These are phyloP conservation scores for Drosophila paramelanica DNA, from an alignment of 2,888 invertebrate genomes.

Conservation along the genomic window DNA sequence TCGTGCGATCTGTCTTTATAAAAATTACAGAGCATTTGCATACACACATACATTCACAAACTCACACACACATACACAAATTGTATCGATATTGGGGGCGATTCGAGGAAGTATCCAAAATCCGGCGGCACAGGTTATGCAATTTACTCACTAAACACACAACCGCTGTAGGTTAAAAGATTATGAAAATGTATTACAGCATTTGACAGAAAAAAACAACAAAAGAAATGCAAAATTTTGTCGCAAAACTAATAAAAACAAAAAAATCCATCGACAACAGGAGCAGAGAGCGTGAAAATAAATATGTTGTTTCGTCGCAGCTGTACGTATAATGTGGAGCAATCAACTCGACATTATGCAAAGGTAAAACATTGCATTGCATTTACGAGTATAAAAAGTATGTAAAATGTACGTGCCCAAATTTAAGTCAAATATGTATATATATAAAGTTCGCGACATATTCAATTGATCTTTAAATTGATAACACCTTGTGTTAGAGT, in stretches of 20 bases:
- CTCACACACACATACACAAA: too few species aligned
- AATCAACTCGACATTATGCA: slow-evolving; percentile 82
- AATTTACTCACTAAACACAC: slow-evolving; percentile 5
- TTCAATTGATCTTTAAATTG: too few species aligned
- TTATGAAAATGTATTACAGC: slow-evolving; percentile 26
- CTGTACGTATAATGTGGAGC: slow-evolving; percentile 83
- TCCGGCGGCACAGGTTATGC: slow-evolving; percentile 27
- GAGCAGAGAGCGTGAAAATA: not conserved
- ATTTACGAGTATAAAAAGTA: slow-evolving; percentile 32
- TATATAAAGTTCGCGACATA: too few species aligned
- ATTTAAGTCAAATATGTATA: slow-evolving; percentile 11
- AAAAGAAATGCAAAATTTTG: slow-evolving; percentile 20
- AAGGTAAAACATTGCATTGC: slow-evolving; percentile 80
- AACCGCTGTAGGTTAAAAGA: slow-evolving; percentile 8
- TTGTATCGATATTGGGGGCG: too few species aligned
- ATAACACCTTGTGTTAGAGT: too few species aligned
- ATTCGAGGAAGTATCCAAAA: too few species aligned
- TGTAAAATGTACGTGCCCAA: slow-evolving; percentile 63
- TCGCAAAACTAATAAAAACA: slow-evolving; percentile 21
- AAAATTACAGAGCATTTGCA: too few species aligned
- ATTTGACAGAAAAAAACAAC: slow-evolving; percentile 13
- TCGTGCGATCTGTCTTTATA: too few species aligned
- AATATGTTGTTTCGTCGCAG: slow-evolving; percentile 84
- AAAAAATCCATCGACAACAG: not conserved
- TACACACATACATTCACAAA: too few species aligned